Conservation (phyloP, 2,113 vertebrate genomes). For the Dipodomys spectabilis region DNA sequence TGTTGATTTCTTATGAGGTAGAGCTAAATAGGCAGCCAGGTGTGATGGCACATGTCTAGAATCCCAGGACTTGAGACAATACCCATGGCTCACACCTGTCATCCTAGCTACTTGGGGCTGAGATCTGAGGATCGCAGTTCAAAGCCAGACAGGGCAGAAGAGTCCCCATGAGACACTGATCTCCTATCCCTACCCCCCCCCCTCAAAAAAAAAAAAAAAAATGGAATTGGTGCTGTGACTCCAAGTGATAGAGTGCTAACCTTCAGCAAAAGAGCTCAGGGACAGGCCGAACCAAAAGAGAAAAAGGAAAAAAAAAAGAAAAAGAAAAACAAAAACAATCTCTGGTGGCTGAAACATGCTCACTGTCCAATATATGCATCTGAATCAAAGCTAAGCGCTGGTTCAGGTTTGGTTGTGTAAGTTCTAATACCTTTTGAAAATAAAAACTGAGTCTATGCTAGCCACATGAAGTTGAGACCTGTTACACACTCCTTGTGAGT, state of each 20-base stretch:
- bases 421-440: slow-evolving; percentile 43
- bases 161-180: no score
- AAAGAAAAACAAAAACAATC: background rate
- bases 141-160: no score
- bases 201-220: no score
- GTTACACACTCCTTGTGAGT: background rate
- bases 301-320: no score
- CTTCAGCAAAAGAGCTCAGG: no score
- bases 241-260: no score
- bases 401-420: background rate
- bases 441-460: background rate
- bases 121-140: no score
- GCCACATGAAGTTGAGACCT: background rate
- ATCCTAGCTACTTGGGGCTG: no score
- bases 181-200: no score
- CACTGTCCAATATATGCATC: background rate
- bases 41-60: background rate
- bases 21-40: background rate
- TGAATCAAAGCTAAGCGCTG: background rate
- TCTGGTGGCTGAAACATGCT: background rate
- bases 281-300: no score
- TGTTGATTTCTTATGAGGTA: background rate
- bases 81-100: no score
- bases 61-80: background rate
- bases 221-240: no score